phyloP scores from a whole-genome alignment of 1,140 invertebrate genomes.

The Ceratosolen solmsi region DNA sequence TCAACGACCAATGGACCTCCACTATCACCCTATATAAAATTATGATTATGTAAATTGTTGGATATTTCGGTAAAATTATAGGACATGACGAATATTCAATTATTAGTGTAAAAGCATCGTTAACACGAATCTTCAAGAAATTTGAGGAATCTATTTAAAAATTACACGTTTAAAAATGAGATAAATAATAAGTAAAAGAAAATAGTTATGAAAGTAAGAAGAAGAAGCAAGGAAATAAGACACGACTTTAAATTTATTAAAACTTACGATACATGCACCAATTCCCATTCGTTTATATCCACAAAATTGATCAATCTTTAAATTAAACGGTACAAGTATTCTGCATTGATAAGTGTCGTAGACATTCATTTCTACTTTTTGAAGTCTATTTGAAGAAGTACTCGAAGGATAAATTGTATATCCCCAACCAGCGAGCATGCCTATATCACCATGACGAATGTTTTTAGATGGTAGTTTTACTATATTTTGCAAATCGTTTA shows the following conservation, averaged over 20 bases:
- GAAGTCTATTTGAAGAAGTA: neutral
- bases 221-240: too few relatives aligned
- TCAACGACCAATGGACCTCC: neutral
- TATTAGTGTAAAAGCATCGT: too few relatives aligned
- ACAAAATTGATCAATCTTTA: constrained; percentile 2
- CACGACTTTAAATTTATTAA: neutral
- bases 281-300: neutral
- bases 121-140: too few relatives aligned
- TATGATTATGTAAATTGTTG: neutral
- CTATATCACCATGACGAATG: neutral
- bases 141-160: too few relatives aligned
- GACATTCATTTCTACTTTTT: neutral
- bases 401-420: neutral
- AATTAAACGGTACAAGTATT: neutral
- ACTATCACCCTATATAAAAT: constrained; percentile 1
- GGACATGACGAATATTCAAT: too few relatives aligned
- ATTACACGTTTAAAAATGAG: too few relatives aligned
- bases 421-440: neutral
- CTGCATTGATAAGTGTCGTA: neutral
- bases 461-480: constrained; percentile 3
- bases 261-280: constrained; percentile 4
- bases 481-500: neutral
- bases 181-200: neutral
- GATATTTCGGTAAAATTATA: neutral
- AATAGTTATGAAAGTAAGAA: too few relatives aligned